Evolutionary conservation across 92 coral and sea anemone genomes (phyloP).

Genomic region (Galaxea fascicularis): DNA sequence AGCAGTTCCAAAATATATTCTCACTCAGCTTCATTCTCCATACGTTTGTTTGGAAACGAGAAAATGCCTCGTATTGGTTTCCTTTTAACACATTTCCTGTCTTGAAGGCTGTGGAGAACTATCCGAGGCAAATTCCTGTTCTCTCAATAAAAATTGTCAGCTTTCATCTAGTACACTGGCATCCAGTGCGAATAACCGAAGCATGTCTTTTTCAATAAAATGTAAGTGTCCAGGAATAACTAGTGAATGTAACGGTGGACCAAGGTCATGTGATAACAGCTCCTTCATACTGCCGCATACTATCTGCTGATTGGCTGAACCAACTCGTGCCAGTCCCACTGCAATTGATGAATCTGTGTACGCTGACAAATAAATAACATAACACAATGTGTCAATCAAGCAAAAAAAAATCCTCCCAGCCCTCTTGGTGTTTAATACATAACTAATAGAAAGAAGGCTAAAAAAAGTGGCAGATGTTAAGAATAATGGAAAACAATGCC

Average conservation of each 20-base stretch:
- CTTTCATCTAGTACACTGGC: slow-evolving; percentile 58
- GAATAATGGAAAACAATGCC: no score
- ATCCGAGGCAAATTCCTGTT: background rate
- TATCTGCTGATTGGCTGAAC: slow-evolving; percentile 86
- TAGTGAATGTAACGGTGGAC: slow-evolving; percentile 93
- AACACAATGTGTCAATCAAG: background rate
- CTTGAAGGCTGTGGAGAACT: background rate
- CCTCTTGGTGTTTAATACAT: background rate
- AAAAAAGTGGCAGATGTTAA: no score
- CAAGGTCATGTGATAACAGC: slow-evolving; percentile 78
- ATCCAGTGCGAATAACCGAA: slow-evolving; percentile 78
- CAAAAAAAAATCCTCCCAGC: background rate
- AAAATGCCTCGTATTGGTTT: no score
- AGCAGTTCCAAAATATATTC: no score
- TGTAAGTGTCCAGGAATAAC: slow-evolving; percentile 95
- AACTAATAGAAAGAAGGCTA: no score
- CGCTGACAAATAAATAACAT: slow-evolving; percentile 13
- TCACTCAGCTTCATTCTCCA: no score
- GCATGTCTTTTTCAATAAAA: slow-evolving; percentile 93
- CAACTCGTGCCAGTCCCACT: slow-evolving; percentile 96
- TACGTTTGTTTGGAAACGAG: no score
- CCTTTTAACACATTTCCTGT: no score
- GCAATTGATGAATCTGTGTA: slow-evolving; percentile 71
- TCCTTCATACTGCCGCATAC: slow-evolving; percentile 88
- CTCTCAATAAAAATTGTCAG: background rate